These are phyloP conservation scores for Pseudorhiza aurosa DNA, from an alignment of 30 jellyfish, hydroid and myxozoan genomes.

Conservation along the genomic window DNA sequence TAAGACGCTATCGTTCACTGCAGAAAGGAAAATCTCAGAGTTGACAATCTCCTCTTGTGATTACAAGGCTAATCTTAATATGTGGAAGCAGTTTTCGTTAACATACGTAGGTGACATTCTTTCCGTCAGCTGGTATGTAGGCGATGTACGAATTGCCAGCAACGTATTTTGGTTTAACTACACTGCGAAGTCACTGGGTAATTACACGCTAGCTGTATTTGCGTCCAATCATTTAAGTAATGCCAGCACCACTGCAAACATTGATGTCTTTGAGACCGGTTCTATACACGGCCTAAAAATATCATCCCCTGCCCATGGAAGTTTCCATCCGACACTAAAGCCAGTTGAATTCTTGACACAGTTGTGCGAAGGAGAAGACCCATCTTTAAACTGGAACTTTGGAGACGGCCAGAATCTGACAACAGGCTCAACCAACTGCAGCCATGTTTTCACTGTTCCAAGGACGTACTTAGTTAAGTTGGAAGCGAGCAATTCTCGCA, in stretches of 20 bases:
- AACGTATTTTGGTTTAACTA: background rate
- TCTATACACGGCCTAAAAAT: conserved; percentile 55
- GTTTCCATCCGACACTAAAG: background rate
- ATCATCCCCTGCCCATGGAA: background rate
- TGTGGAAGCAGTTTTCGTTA: background rate
- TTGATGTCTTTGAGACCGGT: conserved; percentile 38
- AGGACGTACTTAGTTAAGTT: background rate
- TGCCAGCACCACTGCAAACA: background rate
- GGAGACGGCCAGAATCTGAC: conserved; percentile 43
- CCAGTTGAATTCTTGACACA: background rate
- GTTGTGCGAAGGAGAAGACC: conserved; percentile 44
- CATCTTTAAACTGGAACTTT: conserved; percentile 31
- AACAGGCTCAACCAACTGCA: background rate
- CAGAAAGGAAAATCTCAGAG: background rate
- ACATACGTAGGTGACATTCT: conserved; percentile 7
- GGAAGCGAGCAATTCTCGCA: conserved; percentile 15
- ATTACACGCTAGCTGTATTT: conserved; percentile 1
- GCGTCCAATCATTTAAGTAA: conserved; percentile 25
- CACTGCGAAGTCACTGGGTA: background rate
- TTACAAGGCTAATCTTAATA: conserved; percentile 6
- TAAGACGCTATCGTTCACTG: background rate
- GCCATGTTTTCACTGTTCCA: conserved; percentile 22
- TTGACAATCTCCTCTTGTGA: conserved; percentile 15
- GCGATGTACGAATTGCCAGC: background rate
- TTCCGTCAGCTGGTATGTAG: conserved; percentile 16